Evolutionary conservation across 2,888 invertebrate genomes (phyloP), one percentile per base, ranked within the genome.

Genomic region (Laspeyria flexula): DNA sequence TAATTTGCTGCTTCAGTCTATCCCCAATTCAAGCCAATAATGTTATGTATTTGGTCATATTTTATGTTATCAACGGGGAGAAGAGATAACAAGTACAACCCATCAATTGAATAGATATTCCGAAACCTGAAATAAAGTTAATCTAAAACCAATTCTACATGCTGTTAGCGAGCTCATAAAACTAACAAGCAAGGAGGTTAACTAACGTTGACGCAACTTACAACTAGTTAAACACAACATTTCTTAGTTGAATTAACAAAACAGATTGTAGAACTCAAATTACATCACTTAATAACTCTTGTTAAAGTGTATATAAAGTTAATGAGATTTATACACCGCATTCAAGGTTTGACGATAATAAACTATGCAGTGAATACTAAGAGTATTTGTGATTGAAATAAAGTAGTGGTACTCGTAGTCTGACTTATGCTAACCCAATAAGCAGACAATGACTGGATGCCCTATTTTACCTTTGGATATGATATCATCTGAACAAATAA

Each of bases 401-500:
- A 62, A 46, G 33, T 21, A 33, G 44, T 23, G 55, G 50, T n/a
- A 55, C 45, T 50, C 55, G 49, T 40, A 16, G 18, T n/a, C n/a
- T n/a, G n/a, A n/a, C n/a, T n/a, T n/a, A n/a, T n/a, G n/a, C n/a
- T 69, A 57, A 60, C 49, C 57, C 41, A 61, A 43, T 52, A 40
- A 55, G 15, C 42, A 60, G 47, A 58, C 65, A 69, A 61, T 53
- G 66, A 55, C 63, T 57, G 43, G 7, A 38, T 54, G 62, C 50
- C 54, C 65, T 61, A 38, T 51, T 48, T 53, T 58, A 58, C 52
- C 50, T 62, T 62, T n/a, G 35, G 38, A 52, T 11, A 39, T 23
- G 29, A 56, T 50, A 53, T 43, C 63, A 58, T 41, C 48, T 70
- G 67, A 49, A 49, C 48, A 55, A 65, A 69, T 44, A 69, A 35